Evolutionary conservation across 2,888 invertebrate species (phyloP).

Genomic region (Melieria picta): DNA sequence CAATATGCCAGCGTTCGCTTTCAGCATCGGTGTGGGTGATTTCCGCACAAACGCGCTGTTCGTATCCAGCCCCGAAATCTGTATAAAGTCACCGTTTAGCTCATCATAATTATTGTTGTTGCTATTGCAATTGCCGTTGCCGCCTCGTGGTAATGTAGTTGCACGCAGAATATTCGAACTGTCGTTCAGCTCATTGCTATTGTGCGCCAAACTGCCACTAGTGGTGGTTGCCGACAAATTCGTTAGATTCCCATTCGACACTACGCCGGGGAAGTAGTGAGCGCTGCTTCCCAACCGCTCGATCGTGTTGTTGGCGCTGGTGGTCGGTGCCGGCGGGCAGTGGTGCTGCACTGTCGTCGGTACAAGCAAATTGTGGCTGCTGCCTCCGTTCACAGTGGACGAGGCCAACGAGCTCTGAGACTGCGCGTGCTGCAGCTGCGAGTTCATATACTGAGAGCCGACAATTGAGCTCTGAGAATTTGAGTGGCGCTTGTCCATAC

Average conservation of each 20-base stretch:
- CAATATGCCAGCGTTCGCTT: constrained; percentile 45
- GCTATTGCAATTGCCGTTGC: constrained; percentile 42
- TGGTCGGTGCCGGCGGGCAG: constrained; percentile 60
- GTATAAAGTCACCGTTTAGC: constrained; percentile 69
- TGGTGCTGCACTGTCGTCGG: constrained; percentile 55
- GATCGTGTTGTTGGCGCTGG: constrained; percentile 58
- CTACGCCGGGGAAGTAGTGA: constrained; percentile 43
- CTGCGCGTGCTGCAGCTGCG: constrained; percentile 62
- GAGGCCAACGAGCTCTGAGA: constrained; percentile 66
- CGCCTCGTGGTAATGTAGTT: constrained; percentile 77
- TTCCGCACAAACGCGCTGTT: constrained; percentile 69
- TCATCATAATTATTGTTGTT: constrained; percentile 67
- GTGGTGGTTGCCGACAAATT: constrained; percentile 33
- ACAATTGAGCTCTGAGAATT: constrained; percentile 61
- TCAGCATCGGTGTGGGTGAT: constrained; percentile 66
- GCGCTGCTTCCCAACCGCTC: constrained; percentile 49
- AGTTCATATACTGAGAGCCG: constrained; percentile 49
- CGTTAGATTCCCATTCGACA: constrained; percentile 51
- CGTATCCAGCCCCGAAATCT: constrained; percentile 71
- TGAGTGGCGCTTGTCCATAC: constrained; percentile 53
- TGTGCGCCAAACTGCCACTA: constrained; percentile 14
- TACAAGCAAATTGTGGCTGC: constrained; percentile 41
- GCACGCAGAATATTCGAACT: constrained; percentile 67
- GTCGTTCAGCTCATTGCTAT: constrained; percentile 52
- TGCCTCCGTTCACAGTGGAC: constrained; percentile 53